phyloP scores from a whole-genome alignment of 2,113 vertebrate species.

The Sialia sialis region DNA sequence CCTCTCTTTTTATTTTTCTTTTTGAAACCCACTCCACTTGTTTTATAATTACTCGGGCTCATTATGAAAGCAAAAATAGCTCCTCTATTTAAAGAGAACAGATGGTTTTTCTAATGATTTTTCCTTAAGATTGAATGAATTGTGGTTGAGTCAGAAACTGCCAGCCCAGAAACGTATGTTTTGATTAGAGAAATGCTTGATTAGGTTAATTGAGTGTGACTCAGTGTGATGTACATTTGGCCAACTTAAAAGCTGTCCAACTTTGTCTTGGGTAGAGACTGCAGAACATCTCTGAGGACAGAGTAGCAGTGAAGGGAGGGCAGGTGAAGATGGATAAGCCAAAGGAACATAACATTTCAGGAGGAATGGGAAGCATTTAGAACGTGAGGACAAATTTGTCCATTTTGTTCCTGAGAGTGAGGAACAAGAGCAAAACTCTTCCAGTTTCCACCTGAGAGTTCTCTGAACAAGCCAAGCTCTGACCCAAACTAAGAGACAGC shows the following conservation, averaged over 20 bases:
- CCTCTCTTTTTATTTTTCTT: constrained; percentile 45
- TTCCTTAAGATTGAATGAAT: constrained; percentile 48
- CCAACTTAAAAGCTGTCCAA: constrained; percentile 1
- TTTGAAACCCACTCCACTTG: constrained; percentile 44
- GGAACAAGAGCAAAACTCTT: not conserved
- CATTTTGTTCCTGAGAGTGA: not conserved
- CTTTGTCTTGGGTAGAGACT: not conserved
- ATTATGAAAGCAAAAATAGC: constrained; percentile 57
- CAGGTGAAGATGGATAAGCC: not conserved
- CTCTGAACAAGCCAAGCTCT: rapidly evolving
- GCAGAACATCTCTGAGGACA: not conserved
- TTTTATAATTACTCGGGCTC: constrained; percentile 59
- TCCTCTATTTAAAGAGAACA: constrained; percentile 69
- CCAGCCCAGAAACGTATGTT: constrained; percentile 11
- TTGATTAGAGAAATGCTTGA: constrained; percentile 40
- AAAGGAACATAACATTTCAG: rapidly evolving
- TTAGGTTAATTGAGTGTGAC: constrained; percentile 50
- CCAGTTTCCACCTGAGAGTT: not conserved
- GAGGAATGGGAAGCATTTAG: not conserved
- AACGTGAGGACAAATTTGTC: not conserved
- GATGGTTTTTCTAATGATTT: constrained; percentile 69
- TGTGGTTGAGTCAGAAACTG: constrained; percentile 43
- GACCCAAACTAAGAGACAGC: not conserved
- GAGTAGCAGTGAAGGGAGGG: not conserved
- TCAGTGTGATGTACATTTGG: constrained; percentile 7